Evolutionary conservation across 1,140 invertebrate species (phyloP).

Genomic region (Aricia agestis): DNA sequence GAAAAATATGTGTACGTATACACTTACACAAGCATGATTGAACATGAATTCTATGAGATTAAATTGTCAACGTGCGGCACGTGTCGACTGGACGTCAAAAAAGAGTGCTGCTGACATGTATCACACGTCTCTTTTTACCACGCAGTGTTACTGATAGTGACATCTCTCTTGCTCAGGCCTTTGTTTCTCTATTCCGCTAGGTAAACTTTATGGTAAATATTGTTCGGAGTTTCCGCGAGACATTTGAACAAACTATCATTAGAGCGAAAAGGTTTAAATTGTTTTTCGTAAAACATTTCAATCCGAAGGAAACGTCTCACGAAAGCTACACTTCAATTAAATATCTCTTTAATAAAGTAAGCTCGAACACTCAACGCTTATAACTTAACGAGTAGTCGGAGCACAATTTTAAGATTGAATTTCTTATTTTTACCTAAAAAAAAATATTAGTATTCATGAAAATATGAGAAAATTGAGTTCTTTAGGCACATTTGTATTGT

Average conservation of each 20-base stretch:
- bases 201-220: too few relatives aligned
- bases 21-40: too few relatives aligned
- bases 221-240: not conserved
- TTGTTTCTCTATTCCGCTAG: too few relatives aligned
- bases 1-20: too few relatives aligned
- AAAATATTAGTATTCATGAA: slow-evolving; percentile 1
- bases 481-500: not conserved
- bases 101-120: too few relatives aligned
- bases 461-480: not conserved
- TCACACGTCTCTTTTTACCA: too few relatives aligned
- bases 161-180: too few relatives aligned
- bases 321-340: slow-evolving; percentile 3
- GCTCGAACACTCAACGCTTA: not conserved
- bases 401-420: not conserved
- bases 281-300: not conserved
- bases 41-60: too few relatives aligned
- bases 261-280: not conserved
- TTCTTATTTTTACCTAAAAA: not conserved
- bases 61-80: too few relatives aligned
- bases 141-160: too few relatives aligned
- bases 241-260: not conserved
- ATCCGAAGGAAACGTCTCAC: not conserved
- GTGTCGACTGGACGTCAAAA: too few relatives aligned
- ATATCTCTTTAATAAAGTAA: slow-evolving; percentile 1
- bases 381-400: not conserved